Evolutionary conservation across 2,113 vertebrate species (phyloP), one percentile per base, ranked within the genome.

Genomic region (Poicephalus meyeri): DNA sequence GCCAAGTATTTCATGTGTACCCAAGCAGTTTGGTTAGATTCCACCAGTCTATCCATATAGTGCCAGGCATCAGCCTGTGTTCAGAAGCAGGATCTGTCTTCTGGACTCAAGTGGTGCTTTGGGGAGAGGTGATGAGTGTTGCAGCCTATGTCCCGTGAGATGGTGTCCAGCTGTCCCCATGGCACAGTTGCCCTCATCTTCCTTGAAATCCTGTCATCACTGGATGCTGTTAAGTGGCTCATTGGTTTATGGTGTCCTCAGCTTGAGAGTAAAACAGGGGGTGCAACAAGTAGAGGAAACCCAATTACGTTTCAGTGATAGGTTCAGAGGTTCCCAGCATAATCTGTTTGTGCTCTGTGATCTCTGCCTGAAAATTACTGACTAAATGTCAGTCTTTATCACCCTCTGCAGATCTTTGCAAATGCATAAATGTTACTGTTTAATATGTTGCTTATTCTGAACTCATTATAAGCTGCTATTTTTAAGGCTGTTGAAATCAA

Each of bases 401-500:
- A 68, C 18, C 61, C 73, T 83, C 85, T 86, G 52, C 76, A 68
- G 69, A 70, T 28, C 65, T 81, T 60, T 81, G 55, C 24, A 93
- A 72, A 74, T 33, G 79, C 73, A 23, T 68, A 55, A 60, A 56
- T 50, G 25, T 73, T 86, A 68, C 71, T 83, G 41, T 64, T 89
- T 79, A 72, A 84, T 78, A 73, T 16, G 39, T 92, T 89, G 65
- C 69, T 86, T 85, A 70, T 90, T 88, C 69, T 78, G 66, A 91
- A 64, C 18, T 56, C 79, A 44, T 86, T 89, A 29, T 37, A 78
- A 91, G 63, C 58, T 91, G 85, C 93, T 95, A 79, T 94, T 96
- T 96, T 91, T 94, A 96, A 90, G 65, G 64, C 74, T 84, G 86
- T 93, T 94, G 81, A 95, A 96, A 94, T 92, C 93, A 94, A 96